Base-by-base conservation (phyloP, 2,888 invertebrate genomes). In the Trichogramma evanescens region DNA sequence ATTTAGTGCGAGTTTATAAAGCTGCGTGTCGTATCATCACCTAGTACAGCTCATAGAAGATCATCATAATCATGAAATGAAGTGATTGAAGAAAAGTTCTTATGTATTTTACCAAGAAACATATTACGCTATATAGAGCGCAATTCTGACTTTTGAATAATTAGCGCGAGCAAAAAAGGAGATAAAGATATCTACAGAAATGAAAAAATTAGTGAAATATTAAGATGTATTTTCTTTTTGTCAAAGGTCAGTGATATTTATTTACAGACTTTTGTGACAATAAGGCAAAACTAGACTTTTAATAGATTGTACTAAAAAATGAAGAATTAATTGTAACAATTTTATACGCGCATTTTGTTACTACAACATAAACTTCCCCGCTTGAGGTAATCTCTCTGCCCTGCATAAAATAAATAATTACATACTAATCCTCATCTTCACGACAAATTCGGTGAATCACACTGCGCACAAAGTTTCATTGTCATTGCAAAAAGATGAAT, bases 61-160 rank as follows among this genome's bases (percentile, higher is more conserved):
- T 44, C 53, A 56, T 58, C 58, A 58, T 60, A 54, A 62, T 62
- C 63, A 59, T 56, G 50, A 51, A 45, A 49, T 44, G 46, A 55
- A 63, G 58, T 59, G 58, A 59, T 62, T 58, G 53, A 58, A 59
- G 61, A 63, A 58, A 58, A 66, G 55, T 62, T 67, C 66, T 56
- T 65, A 69, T 68, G 68, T 68, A 69, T 26, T 26, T 26, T 71
- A 69, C 64, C 53, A 26, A 26, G 69, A 70, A 71, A 69, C 68
- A 65, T 71, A 71, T 66, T 63, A 65, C 56, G 66, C 70, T 64
- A 66, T 70, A 52, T 56, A 56, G 46, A 49, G 40, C 26, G 5
- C 43, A 58, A 55, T 44, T 52, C 39, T 54, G 54, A 42, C 50
- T 40, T 52, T 56, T 39, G 42, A 45, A 57, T 52, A 52, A 26